Base-by-base conservation (phyloP, 2,113 vertebrate species). In the Erythrolamprus reginae region DNA sequence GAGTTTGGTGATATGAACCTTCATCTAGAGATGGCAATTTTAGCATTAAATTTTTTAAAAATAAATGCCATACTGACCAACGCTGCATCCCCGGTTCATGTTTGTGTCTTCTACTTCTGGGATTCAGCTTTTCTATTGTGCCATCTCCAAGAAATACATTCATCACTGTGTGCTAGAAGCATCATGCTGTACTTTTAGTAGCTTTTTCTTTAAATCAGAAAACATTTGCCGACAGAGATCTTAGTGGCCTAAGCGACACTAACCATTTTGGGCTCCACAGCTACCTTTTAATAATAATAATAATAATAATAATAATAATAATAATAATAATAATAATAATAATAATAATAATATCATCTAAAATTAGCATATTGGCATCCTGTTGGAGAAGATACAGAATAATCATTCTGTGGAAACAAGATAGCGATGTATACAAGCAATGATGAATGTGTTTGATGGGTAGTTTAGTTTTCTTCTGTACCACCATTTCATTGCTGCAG, bases 401-500 rank as follows among this genome's bases (percentile, higher is more conserved):
- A 94, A 92, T 92, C 91, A 48, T 65, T 84, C 93, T 85, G 85
- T 88, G 0, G 3, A 93, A 91, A 91, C 93, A 93, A 94, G 95
- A 93, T 95, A 91, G 92, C 93, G 92, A 96, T 94, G 93, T 93
- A 95, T 94, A 95, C 94, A 93, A 91, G 94, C 93, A 92, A 89
- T 95, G 96, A 96, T 93, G 92, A 95, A 94, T 93, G 92, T 96
- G 95, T 93, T 93, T 96, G 94, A 93, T 94, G 93, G 90, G 88
- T 87, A 77, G 70, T 42, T 77, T 82, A 90, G 92, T 94, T 96
- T 95, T 93, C 87, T 92, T 91, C 94, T 92, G 12, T 91, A 95
- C 94, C 95, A 96, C 95, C 95, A 96, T 96, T 96, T 97, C 95
- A 91, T 94, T 94, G 93, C 94, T 96, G 96, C 94, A 94, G 90